Conservation (phyloP, 2,888 invertebrate genomes). For the Leucophora obtusa region DNA sequence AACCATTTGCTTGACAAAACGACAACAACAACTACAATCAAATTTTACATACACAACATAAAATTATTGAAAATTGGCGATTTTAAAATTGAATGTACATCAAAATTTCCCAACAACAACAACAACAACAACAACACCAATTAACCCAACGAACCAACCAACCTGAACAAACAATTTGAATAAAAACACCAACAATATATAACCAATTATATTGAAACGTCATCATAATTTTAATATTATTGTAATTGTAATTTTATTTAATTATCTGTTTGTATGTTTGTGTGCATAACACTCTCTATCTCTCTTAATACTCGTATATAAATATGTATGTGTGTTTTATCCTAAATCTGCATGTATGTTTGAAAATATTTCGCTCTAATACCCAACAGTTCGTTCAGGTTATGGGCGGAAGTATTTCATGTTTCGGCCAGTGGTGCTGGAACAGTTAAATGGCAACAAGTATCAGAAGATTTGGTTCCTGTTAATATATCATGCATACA, state of each 20-base stretch:
- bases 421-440: conserved; percentile 95
- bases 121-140: conserved; percentile 51
- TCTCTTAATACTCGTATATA: background rate
- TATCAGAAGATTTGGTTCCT: conserved; percentile 98
- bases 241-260: conserved; percentile 27
- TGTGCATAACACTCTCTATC: too few species aligned
- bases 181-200: conserved; percentile 41
- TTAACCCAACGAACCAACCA: conserved; percentile 14
- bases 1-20: conserved; percentile 14
- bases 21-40: conserved; percentile 12
- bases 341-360: conserved; percentile 54
- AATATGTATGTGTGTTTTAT: background rate
- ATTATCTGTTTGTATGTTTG: background rate
- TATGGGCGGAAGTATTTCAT: conserved; percentile 99
- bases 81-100: conserved; percentile 28
- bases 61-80: conserved; percentile 46
- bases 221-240: conserved; percentile 1
- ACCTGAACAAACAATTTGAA: conserved; percentile 53
- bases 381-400: conserved; percentile 82
- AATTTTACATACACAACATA: conserved; percentile 18
- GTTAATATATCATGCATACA: conserved; percentile 99
- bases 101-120: conserved; percentile 42
- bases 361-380: conserved; percentile 60
- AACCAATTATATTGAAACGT: conserved; percentile 8
- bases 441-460: conserved; percentile 97